Base-by-base conservation (phyloP, 2,113 vertebrate genomes). In the Tragelaphus scriptus region DNA sequence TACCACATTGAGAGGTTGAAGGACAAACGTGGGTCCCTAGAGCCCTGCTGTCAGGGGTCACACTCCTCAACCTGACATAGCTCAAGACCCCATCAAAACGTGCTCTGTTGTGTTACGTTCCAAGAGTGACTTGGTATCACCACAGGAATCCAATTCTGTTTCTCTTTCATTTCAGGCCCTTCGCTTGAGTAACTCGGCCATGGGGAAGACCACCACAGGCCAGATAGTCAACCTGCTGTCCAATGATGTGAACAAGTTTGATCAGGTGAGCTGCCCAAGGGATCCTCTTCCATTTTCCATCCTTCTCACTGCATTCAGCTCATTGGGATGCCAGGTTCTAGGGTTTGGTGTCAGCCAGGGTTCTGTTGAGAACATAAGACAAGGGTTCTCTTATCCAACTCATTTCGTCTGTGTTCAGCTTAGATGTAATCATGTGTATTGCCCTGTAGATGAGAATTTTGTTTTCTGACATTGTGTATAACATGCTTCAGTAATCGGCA, bases 161-260 rank as follows among this genome's bases (percentile, higher is more conserved):
- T 2, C 80, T 92, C 86, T 55, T 90, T 80, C 8, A 1, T 97
- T 98, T 86, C 81, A 99, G 99, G 99, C 99, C 1, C 99, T 99
- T 96, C 98, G 99, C 96, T 99, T 99, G 96, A 99, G 99, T 98
- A 99, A 99, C 4, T 21, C 84, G 23, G 99, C 99, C 49, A 99
- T 99, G 99, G 98, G 99, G 63, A 99, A 99, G 98, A 99, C 99
- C 15, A 99, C 99, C 96, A 99, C 99, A 0, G 99, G 99, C 75
- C 99, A 99, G 96, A 99, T 99, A 53, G 99, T 99, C 93, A 99
- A 99, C 96, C 99, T 99, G 44, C 99, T 99, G 14, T 99, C 99
- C 89, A 99, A 99, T 1, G 99, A 99, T 13, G 99, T 99, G 97
- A 99, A 99, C 98, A 99, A 99, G 98, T 99, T 99, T 97, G 99